phyloP scores from a whole-genome alignment of 2,888 invertebrate genomes.

The Cataglyphis altisquamis region DNA sequence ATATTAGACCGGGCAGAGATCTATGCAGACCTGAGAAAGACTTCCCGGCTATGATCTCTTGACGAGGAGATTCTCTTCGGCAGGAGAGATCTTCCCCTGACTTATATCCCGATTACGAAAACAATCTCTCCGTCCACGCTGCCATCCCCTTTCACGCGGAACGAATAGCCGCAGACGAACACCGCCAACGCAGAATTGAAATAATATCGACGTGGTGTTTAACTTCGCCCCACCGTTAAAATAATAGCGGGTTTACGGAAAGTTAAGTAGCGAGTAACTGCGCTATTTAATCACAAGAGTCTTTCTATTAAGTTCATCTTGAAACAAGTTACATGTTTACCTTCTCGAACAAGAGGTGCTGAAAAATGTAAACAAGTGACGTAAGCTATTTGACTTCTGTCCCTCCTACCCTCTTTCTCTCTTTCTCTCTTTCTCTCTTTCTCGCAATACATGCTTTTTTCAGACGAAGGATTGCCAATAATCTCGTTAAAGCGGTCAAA shows the following conservation, averaged over 20 bases:
- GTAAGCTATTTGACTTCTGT: constrained; percentile 29
- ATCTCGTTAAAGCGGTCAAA: constrained; percentile 72
- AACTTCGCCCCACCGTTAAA: constrained; percentile 59
- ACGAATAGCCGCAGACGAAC: not conserved
- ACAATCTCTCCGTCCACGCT: constrained; percentile 66
- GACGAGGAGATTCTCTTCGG: constrained; percentile 16
- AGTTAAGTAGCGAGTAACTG: constrained; percentile 20
- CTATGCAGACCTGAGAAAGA: constrained; percentile 36
- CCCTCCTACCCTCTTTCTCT: not conserved
- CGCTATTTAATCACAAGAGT: constrained; percentile 2
- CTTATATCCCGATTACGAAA: constrained; percentile 69
- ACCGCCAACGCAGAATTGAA: constrained; percentile 54
- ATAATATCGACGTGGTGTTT: constrained; percentile 75
- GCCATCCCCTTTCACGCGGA: not conserved
- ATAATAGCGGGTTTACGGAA: constrained; percentile 32
- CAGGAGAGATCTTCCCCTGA: constrained; percentile 21
- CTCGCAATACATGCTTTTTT: constrained; percentile 30
- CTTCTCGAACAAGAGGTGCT: constrained; percentile 18
- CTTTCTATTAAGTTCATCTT: constrained; percentile 7
- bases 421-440: not conserved
- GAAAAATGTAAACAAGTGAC: constrained; percentile 40
- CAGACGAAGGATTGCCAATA: constrained; percentile 59
- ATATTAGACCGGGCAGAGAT: constrained; percentile 56
- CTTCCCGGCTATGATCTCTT: constrained; percentile 22
- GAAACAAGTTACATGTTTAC: constrained; percentile 23